Conservation (phyloP, 1,140 invertebrate species). For the Leguminivora glycinivorella region DNA sequence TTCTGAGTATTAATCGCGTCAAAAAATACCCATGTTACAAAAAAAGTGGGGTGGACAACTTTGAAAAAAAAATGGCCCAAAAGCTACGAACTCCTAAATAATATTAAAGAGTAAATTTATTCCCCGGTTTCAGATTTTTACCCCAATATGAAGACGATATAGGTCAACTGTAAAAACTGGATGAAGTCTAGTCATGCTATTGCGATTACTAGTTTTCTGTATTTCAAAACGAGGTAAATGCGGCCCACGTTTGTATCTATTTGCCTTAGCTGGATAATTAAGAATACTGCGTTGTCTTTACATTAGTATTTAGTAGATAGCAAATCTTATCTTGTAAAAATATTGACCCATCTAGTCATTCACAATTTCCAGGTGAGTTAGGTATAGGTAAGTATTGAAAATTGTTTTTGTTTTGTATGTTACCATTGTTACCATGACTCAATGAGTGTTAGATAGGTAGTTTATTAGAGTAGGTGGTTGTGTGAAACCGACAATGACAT, state of each 20-base stretch:
- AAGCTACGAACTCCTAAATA: too few relatives aligned
- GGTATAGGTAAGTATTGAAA: neutral
- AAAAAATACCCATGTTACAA: too few relatives aligned
- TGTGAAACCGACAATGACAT: constrained; percentile 33
- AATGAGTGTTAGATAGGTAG: neutral
- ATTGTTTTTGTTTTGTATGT: constrained; percentile 8
- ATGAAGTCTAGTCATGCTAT: neutral
- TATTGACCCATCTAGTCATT: neutral
- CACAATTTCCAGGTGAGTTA: neutral
- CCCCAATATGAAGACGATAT: too few relatives aligned
- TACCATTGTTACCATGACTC: neutral
- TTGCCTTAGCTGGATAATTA: neutral
- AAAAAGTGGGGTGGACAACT: too few relatives aligned
- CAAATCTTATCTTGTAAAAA: constrained; percentile 6
- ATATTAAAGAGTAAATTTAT: too few relatives aligned
- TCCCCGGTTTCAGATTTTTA: too few relatives aligned
- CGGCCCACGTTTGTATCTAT: neutral
- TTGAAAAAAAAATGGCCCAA: too few relatives aligned
- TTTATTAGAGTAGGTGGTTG: neutral
- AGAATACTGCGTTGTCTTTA: neutral
- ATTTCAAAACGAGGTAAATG: neutral
- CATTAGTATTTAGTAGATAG: neutral
- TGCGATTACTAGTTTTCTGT: neutral
- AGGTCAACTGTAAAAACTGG: neutral
- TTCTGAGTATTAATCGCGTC: too few relatives aligned